These are phyloP conservation scores for Drosophila vallismaia DNA, from an alignment of 2,888 invertebrate genomes.

Conservation along the genomic window DNA sequence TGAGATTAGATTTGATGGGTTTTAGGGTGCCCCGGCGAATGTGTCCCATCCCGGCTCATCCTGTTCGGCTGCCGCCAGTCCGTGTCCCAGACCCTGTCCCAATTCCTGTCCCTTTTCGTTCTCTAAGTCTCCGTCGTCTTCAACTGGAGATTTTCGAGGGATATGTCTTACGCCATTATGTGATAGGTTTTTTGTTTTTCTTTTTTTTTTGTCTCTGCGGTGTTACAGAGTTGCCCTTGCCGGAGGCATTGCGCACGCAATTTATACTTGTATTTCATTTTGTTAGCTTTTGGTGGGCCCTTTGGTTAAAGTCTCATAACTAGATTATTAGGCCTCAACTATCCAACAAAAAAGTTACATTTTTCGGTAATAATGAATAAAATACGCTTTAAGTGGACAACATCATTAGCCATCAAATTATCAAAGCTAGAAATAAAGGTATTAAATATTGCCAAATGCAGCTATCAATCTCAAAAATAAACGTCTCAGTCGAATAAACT, in stretches of 20 bases:
- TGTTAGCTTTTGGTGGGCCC: constrained; percentile 11
- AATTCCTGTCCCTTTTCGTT: constrained; percentile 35
- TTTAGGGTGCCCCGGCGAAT: constrained; percentile 66
- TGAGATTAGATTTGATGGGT: constrained; percentile 78
- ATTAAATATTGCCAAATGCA: neutral
- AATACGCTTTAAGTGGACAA: too few species aligned
- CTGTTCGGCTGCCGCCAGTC: constrained; percentile 12
- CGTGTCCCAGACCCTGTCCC: constrained; percentile 16
- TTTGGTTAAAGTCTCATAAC: constrained; percentile 1
- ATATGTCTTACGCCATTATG: constrained; percentile 66
- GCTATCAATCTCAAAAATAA: neutral
- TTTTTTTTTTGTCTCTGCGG: constrained; percentile 10
- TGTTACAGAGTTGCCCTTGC: constrained; percentile 31
- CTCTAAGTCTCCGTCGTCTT: constrained; percentile 40
- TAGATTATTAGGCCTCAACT: neutral
- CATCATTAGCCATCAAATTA: too few species aligned
- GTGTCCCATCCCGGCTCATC: constrained; percentile 48
- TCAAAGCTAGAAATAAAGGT: neutral
- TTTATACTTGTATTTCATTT: constrained; percentile 33
- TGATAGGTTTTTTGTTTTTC: constrained; percentile 19
- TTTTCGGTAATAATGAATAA: too few species aligned
- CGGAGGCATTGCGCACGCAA: constrained; percentile 39
- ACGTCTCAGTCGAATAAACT: neutral
- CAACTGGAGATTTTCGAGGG: constrained; percentile 43
- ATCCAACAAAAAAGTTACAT: too few species aligned